phyloP scores from a whole-genome alignment of 2,113 vertebrate genomes.

The Manacus vitellinus region DNA sequence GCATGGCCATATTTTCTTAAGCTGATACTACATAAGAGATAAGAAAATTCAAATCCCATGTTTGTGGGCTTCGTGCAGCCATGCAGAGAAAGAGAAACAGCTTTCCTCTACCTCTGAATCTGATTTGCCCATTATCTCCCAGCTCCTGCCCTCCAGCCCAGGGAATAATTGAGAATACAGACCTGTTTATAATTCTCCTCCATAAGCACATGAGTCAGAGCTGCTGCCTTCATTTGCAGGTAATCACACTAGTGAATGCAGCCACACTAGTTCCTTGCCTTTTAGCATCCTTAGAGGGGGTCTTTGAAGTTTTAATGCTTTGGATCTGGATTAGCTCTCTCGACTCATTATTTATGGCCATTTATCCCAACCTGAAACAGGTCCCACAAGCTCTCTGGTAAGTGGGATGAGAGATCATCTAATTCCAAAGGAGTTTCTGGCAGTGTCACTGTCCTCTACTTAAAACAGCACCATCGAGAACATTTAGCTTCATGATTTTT shows the following conservation, averaged over 20 bases:
- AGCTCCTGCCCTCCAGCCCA: slow-evolving; percentile 1
- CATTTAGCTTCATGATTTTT: background rate
- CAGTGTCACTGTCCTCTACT: background rate
- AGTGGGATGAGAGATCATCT: background rate
- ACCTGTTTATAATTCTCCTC: slow-evolving; percentile 53
- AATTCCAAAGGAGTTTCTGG: background rate
- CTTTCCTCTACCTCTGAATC: background rate
- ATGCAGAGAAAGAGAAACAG: background rate
- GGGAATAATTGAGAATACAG: slow-evolving; percentile 23
- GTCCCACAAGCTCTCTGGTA: background rate
- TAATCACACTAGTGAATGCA: slow-evolving; percentile 52
- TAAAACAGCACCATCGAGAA: background rate
- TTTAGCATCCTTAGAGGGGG: background rate
- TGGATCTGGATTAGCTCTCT: slow-evolving; percentile 4
- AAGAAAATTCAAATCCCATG: background rate
- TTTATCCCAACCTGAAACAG: background rate
- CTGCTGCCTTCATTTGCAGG: slow-evolving; percentile 51
- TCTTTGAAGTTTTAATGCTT: background rate
- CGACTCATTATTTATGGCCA: background rate
- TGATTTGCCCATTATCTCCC: slow-evolving; percentile 51
- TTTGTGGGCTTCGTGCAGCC: background rate
- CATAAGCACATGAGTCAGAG: slow-evolving; percentile 53
- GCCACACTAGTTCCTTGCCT: background rate
- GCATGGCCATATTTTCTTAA: background rate
- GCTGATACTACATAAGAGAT: background rate